Conservation (phyloP, 2,888 invertebrate species). For the Chymomyza procnemis region DNA sequence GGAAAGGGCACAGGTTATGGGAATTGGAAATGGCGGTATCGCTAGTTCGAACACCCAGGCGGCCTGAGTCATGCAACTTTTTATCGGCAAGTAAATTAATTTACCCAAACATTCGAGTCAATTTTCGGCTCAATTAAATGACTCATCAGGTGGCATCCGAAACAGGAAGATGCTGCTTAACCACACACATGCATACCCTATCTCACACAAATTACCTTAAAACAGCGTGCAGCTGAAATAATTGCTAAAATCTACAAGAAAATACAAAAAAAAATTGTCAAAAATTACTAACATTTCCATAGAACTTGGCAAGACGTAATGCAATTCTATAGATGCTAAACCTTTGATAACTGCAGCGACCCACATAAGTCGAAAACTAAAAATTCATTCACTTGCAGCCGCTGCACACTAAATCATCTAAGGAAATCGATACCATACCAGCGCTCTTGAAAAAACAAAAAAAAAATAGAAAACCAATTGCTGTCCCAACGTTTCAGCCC, state of each 20-base stretch:
- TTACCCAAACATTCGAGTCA: constrained; percentile 50
- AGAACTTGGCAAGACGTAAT: constrained; percentile 61
- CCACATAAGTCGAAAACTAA: constrained; percentile 39
- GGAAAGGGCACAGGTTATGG: background rate
- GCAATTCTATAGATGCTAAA: constrained; percentile 42
- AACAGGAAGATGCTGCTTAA: constrained; percentile 25
- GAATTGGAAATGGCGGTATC: background rate
- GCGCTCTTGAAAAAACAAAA: constrained; percentile 6
- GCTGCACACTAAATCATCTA: constrained; percentile 44
- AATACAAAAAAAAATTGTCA: constrained; percentile 38
- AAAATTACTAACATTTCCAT: constrained; percentile 35
- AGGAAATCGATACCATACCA: constrained; percentile 62
- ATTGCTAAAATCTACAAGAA: constrained; percentile 35
- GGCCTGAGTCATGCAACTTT: constrained; percentile 45
- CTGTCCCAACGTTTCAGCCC: background rate
- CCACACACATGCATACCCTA: constrained; percentile 31
- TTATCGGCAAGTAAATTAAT: constrained; percentile 61
- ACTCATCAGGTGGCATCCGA: constrained; percentile 55
- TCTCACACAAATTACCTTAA: background rate
- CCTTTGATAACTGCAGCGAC: constrained; percentile 24
- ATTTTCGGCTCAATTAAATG: constrained; percentile 70
- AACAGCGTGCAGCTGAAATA: background rate
- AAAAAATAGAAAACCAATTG: background rate
- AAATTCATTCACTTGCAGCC: constrained; percentile 54
- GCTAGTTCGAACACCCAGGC: constrained; percentile 15